Percentiles rank a stretch among this genome's conserved stretches.
These are phyloP conservation scores for Pollenia labialis DNA, from an alignment of 2,888 invertebrate genomes.

Conservation along the genomic window DNA sequence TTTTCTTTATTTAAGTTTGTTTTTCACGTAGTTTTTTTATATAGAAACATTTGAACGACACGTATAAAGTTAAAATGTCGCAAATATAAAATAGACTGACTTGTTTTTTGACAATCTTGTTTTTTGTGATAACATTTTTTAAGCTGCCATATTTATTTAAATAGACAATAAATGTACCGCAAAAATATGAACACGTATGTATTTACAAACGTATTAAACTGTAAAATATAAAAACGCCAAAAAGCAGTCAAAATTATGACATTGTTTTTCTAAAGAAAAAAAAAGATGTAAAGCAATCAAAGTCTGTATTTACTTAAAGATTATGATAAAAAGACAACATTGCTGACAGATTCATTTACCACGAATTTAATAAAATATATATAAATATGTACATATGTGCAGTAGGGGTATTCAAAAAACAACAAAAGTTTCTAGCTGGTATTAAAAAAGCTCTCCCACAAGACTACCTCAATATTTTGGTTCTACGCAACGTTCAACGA, in stretches of 20 bases:
- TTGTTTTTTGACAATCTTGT: too few relatives aligned
- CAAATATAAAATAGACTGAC: too few relatives aligned
- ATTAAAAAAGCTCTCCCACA: too few relatives aligned
- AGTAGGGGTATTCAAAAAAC: too few relatives aligned
- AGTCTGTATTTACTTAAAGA: conserved; percentile 2
- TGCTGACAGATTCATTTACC: too few relatives aligned
- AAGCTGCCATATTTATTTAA: background rate
- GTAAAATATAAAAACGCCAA: background rate
- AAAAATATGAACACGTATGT: conserved; percentile 23
- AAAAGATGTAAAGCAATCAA: conserved; percentile 6
- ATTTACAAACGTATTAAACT: background rate
- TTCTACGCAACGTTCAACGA: too few relatives aligned
- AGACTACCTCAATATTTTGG: too few relatives aligned
- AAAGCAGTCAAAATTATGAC: conserved; percentile 5
- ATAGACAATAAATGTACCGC: conserved; percentile 25
- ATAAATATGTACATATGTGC: too few relatives aligned
- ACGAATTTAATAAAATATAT: too few relatives aligned
- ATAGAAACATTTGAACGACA: conserved; percentile 5
- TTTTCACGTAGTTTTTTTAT: background rate
- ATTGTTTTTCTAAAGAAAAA: background rate
- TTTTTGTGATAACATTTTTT: too few relatives aligned
- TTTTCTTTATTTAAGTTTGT: background rate
- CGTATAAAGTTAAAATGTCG: background rate
- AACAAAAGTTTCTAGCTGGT: too few relatives aligned
- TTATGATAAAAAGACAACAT: too few relatives aligned